These are phyloP conservation scores for Trichosurus vulpecula DNA, from an alignment of 2,797 vertebrate species.

Conservation along the genomic window DNA sequence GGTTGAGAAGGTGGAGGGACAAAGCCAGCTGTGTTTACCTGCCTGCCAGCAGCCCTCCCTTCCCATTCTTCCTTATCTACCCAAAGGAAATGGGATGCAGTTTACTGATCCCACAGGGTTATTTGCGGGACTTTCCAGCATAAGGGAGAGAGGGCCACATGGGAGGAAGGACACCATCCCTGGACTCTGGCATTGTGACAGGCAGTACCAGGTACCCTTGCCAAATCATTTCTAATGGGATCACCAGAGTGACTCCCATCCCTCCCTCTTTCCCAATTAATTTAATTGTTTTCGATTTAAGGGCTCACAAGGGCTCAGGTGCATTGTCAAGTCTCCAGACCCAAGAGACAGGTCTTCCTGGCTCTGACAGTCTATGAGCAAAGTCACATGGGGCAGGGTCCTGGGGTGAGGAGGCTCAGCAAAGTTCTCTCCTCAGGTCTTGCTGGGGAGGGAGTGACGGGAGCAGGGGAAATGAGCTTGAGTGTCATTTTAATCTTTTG, in stretches of 20 bases:
- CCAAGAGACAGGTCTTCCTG: not conserved
- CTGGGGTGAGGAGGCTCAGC: not conserved
- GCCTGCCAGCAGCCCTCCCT: not conserved
- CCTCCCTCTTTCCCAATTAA: rapidly evolving
- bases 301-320: not conserved
- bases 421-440: not conserved
- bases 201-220: not conserved
- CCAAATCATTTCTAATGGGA: not conserved
- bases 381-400: not conserved
- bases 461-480: not conserved
- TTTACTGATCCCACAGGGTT: not conserved
- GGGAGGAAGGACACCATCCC: too few species aligned
- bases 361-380: not conserved
- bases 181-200: not conserved
- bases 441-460: too few species aligned
- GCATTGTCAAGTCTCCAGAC: not conserved
- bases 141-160: too few species aligned
- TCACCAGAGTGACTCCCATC: not conserved
- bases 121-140: not conserved
- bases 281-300: not conserved
- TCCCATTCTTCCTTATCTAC: not conserved
- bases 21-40: not conserved
- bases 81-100: not conserved
- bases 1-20: not conserved
- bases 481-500: not conserved